Evolutionary conservation across 2,797 vertebrate species (phyloP).

Genomic region (Semaprochilodus insignis): DNA sequence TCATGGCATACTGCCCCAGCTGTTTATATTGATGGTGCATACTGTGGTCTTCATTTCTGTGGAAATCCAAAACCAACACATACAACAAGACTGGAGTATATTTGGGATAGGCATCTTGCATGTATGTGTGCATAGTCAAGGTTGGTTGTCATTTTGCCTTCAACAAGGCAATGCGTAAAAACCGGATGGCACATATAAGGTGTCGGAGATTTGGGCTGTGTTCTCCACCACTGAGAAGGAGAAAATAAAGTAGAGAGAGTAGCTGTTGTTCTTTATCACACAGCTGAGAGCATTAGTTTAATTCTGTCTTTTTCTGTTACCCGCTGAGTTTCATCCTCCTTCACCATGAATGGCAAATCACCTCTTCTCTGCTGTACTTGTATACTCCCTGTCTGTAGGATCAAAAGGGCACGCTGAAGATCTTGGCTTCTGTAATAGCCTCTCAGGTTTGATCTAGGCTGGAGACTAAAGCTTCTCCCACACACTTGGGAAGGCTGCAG

Average conservation of each 20-base stretch:
- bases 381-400: neutral
- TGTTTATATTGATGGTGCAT: too few species aligned
- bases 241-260: neutral
- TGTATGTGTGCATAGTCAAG: too few species aligned
- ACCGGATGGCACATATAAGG: too few species aligned
- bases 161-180: neutral
- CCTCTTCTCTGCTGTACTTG: neutral
- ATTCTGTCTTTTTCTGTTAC: neutral
- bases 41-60: too few species aligned
- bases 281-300: neutral
- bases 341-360: neutral
- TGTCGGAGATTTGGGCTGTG: neutral
- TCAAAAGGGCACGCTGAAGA: neutral
- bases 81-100: too few species aligned
- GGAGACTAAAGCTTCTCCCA: neutral
- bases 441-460: slow-evolving; percentile 7
- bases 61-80: too few species aligned
- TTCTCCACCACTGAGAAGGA: neutral
- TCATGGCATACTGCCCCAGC: too few species aligned
- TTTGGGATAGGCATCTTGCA: too few species aligned
- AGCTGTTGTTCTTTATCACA: neutral
- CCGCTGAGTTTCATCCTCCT: neutral
- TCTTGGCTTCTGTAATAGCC: neutral
- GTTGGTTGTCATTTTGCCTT: neutral
- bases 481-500: neutral